phyloP scores from a whole-genome alignment of 2,113 vertebrate species.

The Tachysurus fulvidraco region DNA sequence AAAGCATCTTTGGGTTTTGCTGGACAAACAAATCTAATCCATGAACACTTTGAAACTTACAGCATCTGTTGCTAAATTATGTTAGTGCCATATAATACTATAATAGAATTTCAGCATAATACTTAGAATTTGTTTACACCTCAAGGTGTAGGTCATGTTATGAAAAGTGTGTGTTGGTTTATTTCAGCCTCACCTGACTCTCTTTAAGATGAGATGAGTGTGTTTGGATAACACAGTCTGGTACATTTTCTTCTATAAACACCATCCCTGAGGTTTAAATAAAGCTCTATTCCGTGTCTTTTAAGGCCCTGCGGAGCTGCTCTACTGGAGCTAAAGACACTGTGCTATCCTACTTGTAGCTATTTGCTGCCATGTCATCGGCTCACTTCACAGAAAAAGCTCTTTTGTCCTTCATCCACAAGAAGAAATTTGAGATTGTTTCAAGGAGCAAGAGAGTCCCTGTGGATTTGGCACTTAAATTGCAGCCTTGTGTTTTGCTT shows the following conservation, averaged over 20 bases:
- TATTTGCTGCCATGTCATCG: background rate
- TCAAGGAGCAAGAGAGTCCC: conserved; percentile 50
- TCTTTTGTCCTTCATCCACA: conserved; percentile 48
- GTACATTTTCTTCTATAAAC: conserved; percentile 13
- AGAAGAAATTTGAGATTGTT: conserved; percentile 49
- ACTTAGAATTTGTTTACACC: background rate
- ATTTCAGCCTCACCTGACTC: background rate
- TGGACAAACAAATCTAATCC: no score
- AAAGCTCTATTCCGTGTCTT: background rate
- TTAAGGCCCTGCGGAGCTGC: background rate
- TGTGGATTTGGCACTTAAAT: conserved; percentile 54
- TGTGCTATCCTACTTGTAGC: background rate
- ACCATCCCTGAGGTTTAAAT: background rate
- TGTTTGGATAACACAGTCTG: background rate
- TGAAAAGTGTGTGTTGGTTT: background rate
- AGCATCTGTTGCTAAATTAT: no score
- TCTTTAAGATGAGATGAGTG: background rate
- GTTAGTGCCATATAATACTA: no score
- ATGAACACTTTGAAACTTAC: no score
- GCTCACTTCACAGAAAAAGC: background rate
- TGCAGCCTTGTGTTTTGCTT: conserved; percentile 50
- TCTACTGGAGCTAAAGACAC: background rate
- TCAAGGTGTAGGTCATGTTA: background rate
- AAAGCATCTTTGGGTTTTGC: no score
- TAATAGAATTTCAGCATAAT: no score